Percentiles rank a stretch among this genome's conserved stretches.
Evolutionary conservation across 2,113 vertebrate species (phyloP).

Genomic region (Nothoprocta pentlandii): DNA sequence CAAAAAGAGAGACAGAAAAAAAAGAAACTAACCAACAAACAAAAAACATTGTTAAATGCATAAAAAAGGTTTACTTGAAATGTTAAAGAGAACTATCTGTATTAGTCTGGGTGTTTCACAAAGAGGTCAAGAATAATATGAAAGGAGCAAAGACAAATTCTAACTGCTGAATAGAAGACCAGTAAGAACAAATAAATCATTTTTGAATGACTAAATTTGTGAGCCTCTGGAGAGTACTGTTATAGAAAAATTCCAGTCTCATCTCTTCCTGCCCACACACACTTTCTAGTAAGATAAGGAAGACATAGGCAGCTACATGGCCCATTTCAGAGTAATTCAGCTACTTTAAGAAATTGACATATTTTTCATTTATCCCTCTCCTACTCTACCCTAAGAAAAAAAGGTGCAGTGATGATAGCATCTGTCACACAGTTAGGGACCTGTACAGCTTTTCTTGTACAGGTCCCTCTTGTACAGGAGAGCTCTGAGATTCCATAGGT

Average conservation of each 20-base stretch:
- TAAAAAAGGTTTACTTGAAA: slow-evolving; percentile 39
- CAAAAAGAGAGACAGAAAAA: background rate
- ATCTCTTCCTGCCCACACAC: slow-evolving; percentile 37
- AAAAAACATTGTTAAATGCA: slow-evolving; percentile 22
- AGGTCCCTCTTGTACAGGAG: background rate
- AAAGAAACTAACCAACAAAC: background rate
- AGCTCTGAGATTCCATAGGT: background rate
- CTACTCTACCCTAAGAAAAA: background rate
- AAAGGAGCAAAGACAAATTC: slow-evolving; percentile 69
- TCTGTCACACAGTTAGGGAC: background rate
- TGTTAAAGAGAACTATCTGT: slow-evolving; percentile 43
- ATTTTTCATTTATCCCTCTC: background rate
- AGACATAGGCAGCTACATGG: background rate
- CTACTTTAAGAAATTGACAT: background rate
- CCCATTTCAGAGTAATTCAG: background rate
- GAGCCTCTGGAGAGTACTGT: slow-evolving; percentile 48
- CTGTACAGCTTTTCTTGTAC: background rate
- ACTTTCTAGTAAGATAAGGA: slow-evolving; percentile 59
- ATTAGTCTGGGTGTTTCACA: slow-evolving; percentile 59
- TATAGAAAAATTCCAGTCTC: slow-evolving; percentile 42
- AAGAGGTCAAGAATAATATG: slow-evolving; percentile 61
- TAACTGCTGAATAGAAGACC: slow-evolving; percentile 23
- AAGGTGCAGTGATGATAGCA: background rate
- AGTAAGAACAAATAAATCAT: slow-evolving; percentile 70
- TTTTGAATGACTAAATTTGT: slow-evolving; percentile 64